Percentiles rank a stretch among this genome's conserved stretches.
These are phyloP conservation scores for Palaemon carinicauda DNA, from an alignment of 1,140 invertebrate genomes.

Conservation along the genomic window DNA sequence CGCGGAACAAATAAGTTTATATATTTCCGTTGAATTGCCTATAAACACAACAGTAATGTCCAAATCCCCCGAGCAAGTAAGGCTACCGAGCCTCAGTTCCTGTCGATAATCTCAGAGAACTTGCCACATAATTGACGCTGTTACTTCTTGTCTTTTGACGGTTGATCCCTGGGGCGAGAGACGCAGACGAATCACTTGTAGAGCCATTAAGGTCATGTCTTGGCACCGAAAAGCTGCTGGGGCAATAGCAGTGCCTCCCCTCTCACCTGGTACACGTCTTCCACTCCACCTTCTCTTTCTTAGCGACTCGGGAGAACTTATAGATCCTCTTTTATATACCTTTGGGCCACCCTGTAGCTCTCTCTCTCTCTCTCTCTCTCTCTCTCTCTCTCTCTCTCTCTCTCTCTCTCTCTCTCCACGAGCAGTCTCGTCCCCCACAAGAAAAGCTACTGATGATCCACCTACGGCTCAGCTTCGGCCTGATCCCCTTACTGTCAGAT, in stretches of 20 bases:
- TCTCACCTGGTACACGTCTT: not conserved
- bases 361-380: too few species aligned
- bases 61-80: too few species aligned
- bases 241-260: not conserved
- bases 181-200: slow-evolving; percentile 6
- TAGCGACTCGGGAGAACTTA: not conserved
- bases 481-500: slow-evolving; percentile 52
- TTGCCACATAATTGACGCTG: not conserved
- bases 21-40: not conserved
- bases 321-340: too few species aligned
- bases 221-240: too few species aligned
- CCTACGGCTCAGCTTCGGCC: slow-evolving; percentile 2
- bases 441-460: not conserved
- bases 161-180: slow-evolving; percentile 5
- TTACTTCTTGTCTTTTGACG: not conserved
- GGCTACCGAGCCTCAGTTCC: too few species aligned
- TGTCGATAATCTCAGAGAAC: not conserved
- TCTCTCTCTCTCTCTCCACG: not conserved
- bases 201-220: slow-evolving; percentile 46
- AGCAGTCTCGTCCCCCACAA: too few species aligned
- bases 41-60: not conserved
- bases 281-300: too few species aligned
- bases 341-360: not conserved
- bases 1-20: not conserved
- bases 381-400: slow-evolving; percentile 23